Evolutionary conservation across 2,113 vertebrate genomes (phyloP), one percentile per base, ranked within the genome.

Genomic region (Cyanoramphus novaezelandiae): DNA sequence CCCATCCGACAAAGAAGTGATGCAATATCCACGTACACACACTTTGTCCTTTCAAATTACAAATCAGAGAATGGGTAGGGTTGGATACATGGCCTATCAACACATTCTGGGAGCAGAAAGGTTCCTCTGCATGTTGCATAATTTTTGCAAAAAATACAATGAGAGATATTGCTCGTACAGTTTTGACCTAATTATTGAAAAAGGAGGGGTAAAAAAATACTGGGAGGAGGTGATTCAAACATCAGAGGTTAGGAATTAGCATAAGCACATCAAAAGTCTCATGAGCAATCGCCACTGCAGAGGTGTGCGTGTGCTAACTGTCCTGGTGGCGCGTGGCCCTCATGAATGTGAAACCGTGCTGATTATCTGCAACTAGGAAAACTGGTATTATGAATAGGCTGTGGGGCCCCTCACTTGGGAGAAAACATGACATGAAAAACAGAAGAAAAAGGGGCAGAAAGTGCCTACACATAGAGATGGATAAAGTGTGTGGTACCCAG

Each of bases 281-380:
- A 0, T 0, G 11, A 92, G n/a, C 3, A 4, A 52, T 4, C 2
- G 2, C 11, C 11, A 3, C 2, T 12, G 8, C 44, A 23, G 59
- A 68, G 46, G 35, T 37, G 55, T 31, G 53, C 28, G 18, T 0
- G 3, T 39, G 60, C 35, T 46, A 76, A 69, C 68, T 2, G 5
- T 70, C 80, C 35, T 2, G 2, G 85, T 0, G 1, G 79, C 76
- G 78, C 3, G 0, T 5, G 46, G 79, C 64, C 74, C 10, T 9
- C 39, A 13, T 2, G 1, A 79, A 57, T 4, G 4, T 20, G 41
- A 80, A 93, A 85, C 44, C 49, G 21, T 3, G n/a, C 23, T 72
- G 55, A 74, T 71, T 63, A 93, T 27, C 6, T 67, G 33, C 69
- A 84, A 88, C 72, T 14, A 90, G 64, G 88, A 94, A 84, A 92